phyloP scores from a whole-genome alignment of 2,797 vertebrate species.

The Picus viridis region DNA sequence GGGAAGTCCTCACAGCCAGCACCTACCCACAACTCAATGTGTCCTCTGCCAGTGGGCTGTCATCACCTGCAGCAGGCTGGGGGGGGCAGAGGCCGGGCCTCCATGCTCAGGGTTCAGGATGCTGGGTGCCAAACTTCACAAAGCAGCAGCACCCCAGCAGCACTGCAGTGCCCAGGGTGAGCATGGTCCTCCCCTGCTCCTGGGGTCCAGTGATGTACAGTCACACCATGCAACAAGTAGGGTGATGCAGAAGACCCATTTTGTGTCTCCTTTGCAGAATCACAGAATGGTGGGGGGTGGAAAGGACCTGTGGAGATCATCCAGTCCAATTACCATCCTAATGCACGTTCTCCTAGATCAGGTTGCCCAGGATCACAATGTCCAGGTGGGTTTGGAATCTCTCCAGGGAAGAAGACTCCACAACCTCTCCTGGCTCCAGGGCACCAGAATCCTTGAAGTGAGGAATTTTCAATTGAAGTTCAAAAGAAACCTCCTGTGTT shows the following conservation, averaged over 20 bases:
- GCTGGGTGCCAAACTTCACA: not conserved
- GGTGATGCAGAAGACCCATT: not conserved
- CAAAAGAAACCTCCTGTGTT: too few relatives aligned
- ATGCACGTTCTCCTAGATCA: too few relatives aligned
- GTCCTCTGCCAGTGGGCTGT: not conserved
- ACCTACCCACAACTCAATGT: not conserved
- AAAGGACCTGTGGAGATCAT: too few relatives aligned
- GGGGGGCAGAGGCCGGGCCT: not conserved
- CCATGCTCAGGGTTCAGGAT: fast-evolving
- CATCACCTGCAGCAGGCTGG: fast-evolving
- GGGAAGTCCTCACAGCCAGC: not conserved
- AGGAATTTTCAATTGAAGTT: too few relatives aligned
- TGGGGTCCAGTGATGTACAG: not conserved
- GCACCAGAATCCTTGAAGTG: too few relatives aligned
- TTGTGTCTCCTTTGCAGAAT: not conserved
- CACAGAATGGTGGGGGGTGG: too few relatives aligned
- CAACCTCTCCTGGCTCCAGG: too few relatives aligned
- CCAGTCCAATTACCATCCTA: too few relatives aligned
- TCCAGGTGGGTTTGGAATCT: too few relatives aligned
- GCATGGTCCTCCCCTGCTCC: fast-evolving
- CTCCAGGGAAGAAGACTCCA: too few relatives aligned
- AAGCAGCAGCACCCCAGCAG: not conserved
- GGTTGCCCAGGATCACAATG: too few relatives aligned
- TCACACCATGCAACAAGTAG: not conserved
- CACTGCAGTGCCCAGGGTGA: not conserved